Evolutionary conservation across 2,113 vertebrate genomes (phyloP).

Genomic region (Nothocercus julius): DNA sequence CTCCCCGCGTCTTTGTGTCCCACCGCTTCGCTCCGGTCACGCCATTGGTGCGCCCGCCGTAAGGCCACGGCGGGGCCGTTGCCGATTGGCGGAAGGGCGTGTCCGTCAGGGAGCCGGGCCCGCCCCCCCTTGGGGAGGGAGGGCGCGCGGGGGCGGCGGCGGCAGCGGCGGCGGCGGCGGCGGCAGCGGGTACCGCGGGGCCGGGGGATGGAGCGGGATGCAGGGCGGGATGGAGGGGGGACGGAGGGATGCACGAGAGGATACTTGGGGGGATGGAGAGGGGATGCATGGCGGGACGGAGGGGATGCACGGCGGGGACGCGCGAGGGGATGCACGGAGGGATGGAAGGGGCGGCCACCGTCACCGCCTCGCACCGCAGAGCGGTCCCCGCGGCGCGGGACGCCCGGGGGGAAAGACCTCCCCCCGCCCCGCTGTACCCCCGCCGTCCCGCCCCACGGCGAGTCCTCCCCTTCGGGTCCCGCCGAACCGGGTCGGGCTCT

Average conservation of each 20-base stretch:
- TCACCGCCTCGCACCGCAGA: too few species aligned
- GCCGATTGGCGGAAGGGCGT: not conserved
- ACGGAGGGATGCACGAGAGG: not conserved
- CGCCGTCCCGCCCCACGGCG: too few species aligned
- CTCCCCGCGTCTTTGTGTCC: not conserved
- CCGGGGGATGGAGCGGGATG: not conserved
- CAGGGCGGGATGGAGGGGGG: not conserved
- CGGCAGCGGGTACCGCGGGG: not conserved
- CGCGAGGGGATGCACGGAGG: not conserved
- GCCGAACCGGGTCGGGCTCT: not conserved
- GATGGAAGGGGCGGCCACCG: not conserved
- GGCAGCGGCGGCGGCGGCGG: not conserved
- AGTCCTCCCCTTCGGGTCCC: not conserved
- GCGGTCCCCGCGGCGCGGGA: not conserved
- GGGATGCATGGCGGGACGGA: not conserved
- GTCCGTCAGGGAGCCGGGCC: not conserved
- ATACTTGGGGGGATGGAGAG: too few species aligned
- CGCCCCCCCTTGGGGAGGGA: not conserved
- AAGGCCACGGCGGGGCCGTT: rapidly evolving
- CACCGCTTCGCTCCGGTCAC: not conserved
- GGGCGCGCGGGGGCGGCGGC: not conserved
- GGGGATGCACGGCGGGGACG: not conserved
- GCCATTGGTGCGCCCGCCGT: not conserved
- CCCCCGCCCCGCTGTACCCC: too few species aligned
- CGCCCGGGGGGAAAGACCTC: not conserved